Percentiles rank a stretch among this genome's conserved stretches.
Evolutionary conservation across 2,113 vertebrate genomes (phyloP).

Genomic region (Epinephelus cyanopodus): DNA sequence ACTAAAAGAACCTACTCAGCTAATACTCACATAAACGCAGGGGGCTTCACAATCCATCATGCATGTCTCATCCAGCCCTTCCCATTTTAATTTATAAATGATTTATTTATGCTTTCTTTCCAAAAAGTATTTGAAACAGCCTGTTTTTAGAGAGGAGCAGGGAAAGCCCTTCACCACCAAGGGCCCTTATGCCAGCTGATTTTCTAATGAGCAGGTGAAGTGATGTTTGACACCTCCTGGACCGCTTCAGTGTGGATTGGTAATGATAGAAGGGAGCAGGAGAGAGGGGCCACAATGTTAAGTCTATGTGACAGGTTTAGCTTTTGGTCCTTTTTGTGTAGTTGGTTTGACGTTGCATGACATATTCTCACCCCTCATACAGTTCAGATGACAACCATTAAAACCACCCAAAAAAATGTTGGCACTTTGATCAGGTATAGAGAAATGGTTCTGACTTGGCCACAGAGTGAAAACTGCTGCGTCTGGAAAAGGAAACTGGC

Average conservation of each 20-base stretch:
- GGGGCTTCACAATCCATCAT: not conserved
- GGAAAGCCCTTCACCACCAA: not conserved
- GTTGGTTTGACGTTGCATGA: conserved; percentile 25
- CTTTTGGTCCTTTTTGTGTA: conserved; percentile 10
- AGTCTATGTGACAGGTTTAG: not conserved
- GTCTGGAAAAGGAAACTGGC: conserved; percentile 49
- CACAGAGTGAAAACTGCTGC: conserved; percentile 42
- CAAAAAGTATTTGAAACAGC: not conserved
- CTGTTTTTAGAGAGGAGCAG: not conserved
- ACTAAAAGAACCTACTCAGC: not conserved
- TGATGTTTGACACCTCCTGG: conserved; percentile 30
- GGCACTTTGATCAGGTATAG: conserved; percentile 34
- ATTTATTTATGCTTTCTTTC: not conserved
- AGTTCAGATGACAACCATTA: conserved; percentile 28
- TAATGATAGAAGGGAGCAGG: conserved; percentile 3
- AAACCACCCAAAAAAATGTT: conserved; percentile 13
- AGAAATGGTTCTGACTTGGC: conserved; percentile 12
- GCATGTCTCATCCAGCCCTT: not conserved
- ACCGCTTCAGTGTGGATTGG: conserved; percentile 5
- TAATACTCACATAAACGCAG: not conserved
- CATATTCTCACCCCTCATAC: not conserved
- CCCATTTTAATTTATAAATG: not conserved
- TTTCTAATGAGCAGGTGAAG: conserved; percentile 33
- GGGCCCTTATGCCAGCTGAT: conserved; percentile 2
- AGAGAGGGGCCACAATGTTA: not conserved